Evolutionary conservation across 1,140 invertebrate species (phyloP).

Genomic region (Solenopsis fugax): DNA sequence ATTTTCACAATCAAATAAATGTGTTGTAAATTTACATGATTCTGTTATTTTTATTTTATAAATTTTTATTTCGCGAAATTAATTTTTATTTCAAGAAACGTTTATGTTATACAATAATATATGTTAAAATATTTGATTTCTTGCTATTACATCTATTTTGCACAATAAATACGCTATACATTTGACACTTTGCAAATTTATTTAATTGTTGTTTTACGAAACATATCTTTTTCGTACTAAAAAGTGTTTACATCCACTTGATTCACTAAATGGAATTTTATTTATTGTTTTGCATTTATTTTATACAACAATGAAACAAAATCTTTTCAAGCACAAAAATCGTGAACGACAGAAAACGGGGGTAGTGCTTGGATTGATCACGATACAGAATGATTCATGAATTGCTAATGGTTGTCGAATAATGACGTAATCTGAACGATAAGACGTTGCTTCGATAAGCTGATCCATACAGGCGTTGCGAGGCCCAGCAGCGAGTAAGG

Average conservation of each 20-base stretch:
- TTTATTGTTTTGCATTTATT: conserved; percentile 17
- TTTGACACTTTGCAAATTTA: conserved; percentile 10
- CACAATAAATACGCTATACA: background rate
- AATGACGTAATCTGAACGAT: conserved; percentile 11
- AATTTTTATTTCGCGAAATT: conserved; percentile 4
- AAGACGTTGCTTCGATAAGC: conserved; percentile 33
- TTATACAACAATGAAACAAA: background rate
- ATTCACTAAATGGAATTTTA: background rate
- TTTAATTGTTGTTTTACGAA: conserved; percentile 27
- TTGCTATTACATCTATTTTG: background rate
- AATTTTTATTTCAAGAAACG: conserved; percentile 2
- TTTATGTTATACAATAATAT: background rate
- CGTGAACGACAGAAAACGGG: too few species aligned
- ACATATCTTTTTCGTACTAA: conserved; percentile 16
- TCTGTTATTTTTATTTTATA: background rate
- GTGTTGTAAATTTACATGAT: background rate
- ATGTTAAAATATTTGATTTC: conserved; percentile 30
- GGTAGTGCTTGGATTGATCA: background rate
- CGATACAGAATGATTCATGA: conserved; percentile 17
- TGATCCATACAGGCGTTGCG: background rate
- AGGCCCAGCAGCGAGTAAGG: background rate
- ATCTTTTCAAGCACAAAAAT: background rate
- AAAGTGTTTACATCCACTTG: background rate
- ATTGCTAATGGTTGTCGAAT: conserved; percentile 18
- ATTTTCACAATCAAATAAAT: conserved; percentile 2